Evolutionary conservation across 2,797 vertebrate genomes (phyloP), one percentile per base, ranked within the genome.

Genomic region (Mallotus villosus): DNA sequence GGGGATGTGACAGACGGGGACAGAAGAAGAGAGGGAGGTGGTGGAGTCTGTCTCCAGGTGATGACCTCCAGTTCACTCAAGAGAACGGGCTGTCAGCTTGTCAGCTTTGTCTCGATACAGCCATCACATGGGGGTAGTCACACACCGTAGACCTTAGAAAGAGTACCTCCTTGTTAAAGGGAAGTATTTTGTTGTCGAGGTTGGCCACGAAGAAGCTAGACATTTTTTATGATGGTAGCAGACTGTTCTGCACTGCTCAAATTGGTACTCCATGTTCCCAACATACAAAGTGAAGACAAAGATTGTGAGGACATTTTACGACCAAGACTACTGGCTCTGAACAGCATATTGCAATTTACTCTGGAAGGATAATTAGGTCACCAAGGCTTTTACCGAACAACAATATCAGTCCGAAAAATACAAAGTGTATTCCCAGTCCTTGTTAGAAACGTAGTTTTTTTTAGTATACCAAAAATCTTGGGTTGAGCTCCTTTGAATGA

Each of bases 401-500:
- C 14, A 22, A 24, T 58, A 25, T 22, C 58, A 60, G 21, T 59
- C 58, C 2, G 29, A 32, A 32, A 41, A 41, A 41, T 2, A 41
- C 1, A 37, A 1, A 21, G 21, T 8, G 60, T 53, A 77, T 46
- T 25, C 46, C 63, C 53, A 58, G 37, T 59, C 6, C 32, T 7
- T 32, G 61, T 27, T 62, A 32, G 9, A 16, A 7, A 53, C 37
- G 63, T 29, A 37, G 5, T 27, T 25, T 58, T 70, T 70, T 61
- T 46, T 57, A 29, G 70, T 29, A 29, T 4, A 29, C 27, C 27
- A 29, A 29, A 4, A 29, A 29, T 21, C 53, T 46, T 5, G 14
- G 63, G 58, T 77, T 41, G 46, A 81, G 46, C 67, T 75, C 76
- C 80, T 72, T 78, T 21, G 11, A 46, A 46, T 46, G 64, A 80